phyloP scores from a whole-genome alignment of 2,888 invertebrate genomes.

The Chirona hameri region DNA sequence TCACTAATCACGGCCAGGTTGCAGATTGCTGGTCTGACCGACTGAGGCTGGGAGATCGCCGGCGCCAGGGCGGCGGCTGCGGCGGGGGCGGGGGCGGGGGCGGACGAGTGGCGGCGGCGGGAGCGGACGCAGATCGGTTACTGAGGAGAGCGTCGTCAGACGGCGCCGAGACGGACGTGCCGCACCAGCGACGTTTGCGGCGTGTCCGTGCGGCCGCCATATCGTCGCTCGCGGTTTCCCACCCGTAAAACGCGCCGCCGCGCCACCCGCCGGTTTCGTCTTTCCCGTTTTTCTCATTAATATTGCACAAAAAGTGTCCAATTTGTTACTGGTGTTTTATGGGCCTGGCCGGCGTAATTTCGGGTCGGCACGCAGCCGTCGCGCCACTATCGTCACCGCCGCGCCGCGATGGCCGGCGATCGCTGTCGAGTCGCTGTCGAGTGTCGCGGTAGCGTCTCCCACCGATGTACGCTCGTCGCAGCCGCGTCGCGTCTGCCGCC shows the following conservation, averaged over 20 bases:
- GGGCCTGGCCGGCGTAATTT: background rate
- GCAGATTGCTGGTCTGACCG: background rate
- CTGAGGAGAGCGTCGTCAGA: background rate
- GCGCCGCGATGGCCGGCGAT: background rate
- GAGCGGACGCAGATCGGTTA: background rate
- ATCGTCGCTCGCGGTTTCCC: background rate
- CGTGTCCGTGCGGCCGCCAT: background rate
- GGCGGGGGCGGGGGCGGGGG: background rate
- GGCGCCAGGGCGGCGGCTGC: background rate
- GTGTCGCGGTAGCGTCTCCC: background rate
- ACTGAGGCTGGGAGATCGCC: background rate
- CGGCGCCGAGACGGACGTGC: background rate
- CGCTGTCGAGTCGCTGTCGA: background rate
- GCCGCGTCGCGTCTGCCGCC: background rate
- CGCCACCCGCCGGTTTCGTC: background rate
- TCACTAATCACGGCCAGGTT: background rate
- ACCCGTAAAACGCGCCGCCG: background rate
- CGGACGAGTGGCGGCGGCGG: background rate
- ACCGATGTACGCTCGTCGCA: background rate
- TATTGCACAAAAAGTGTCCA: constrained; percentile 13
- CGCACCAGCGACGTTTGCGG: background rate
- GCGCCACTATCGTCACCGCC: background rate
- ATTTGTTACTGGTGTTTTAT: background rate
- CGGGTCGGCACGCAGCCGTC: background rate
- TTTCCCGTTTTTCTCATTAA: constrained; percentile 23